These are phyloP conservation scores for Melanostoma scalare DNA, from an alignment of 2,888 invertebrate genomes.

Conservation along the genomic window DNA sequence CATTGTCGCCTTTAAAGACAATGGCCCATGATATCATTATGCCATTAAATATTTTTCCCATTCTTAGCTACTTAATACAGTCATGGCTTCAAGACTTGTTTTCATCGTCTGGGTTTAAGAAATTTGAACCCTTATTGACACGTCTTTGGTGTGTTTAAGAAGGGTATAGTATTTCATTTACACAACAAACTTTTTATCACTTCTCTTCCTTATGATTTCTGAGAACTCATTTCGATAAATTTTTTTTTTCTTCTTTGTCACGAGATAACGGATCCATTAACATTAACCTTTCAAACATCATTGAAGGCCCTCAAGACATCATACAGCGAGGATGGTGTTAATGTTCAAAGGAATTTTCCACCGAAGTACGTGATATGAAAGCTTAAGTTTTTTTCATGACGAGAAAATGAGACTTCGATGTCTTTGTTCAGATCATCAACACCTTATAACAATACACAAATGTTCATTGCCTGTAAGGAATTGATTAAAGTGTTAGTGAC, in stretches of 20 bases:
- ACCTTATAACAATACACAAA: too few relatives aligned
- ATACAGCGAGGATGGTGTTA: constrained; percentile 1
- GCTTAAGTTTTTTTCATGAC: not conserved
- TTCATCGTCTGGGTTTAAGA: not conserved
- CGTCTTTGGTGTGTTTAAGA: not conserved
- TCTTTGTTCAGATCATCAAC: too few relatives aligned
- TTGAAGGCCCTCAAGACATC: constrained; percentile 6
- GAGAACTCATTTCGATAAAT: not conserved
- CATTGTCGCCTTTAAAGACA: too few relatives aligned
- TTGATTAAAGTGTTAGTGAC: constrained; percentile 3
- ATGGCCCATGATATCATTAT: constrained; percentile 2
- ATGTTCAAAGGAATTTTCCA: constrained; percentile 12
- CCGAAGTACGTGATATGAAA: constrained; percentile 22
- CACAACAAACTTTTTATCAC: not conserved
- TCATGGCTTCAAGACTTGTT: not conserved
- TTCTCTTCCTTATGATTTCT: not conserved
- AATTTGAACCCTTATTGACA: constrained; percentile 9
- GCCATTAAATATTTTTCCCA: not conserved
- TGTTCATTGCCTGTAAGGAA: too few relatives aligned
- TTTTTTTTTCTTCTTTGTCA: not conserved
- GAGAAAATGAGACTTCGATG: too few relatives aligned
- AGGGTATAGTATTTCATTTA: not conserved
- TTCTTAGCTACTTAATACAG: not conserved
- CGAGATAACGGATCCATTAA: constrained; percentile 31
- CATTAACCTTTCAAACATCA: constrained; percentile 20